Conservation (phyloP, 2,888 invertebrate genomes). For the Ectobius pallidus region DNA sequence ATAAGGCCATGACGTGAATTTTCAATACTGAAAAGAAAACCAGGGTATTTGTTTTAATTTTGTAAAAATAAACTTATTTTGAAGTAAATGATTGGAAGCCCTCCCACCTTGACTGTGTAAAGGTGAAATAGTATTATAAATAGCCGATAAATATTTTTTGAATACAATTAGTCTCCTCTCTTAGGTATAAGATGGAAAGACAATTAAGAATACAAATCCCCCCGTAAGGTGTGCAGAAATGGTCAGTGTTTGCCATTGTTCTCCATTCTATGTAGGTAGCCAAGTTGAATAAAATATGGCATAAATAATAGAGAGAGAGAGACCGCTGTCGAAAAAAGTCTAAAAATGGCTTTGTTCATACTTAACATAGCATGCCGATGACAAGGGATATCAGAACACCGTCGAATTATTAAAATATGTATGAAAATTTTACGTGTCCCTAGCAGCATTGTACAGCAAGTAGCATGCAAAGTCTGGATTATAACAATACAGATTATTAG, state of each 20-base stretch:
- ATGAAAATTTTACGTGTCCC: background rate
- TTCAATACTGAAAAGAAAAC: too few species aligned
- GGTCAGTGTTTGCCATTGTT: background rate
- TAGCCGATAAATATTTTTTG: background rate
- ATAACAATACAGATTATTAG: background rate
- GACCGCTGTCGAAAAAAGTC: background rate
- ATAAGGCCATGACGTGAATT: background rate
- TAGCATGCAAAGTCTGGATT: background rate
- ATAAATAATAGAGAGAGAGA: background rate
- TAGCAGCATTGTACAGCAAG: background rate
- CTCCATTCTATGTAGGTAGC: background rate
- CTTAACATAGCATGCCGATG: constrained; percentile 1
- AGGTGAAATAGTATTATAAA: too few species aligned
- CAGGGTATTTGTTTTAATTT: background rate
- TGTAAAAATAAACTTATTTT: background rate
- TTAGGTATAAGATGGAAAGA: constrained; percentile 5
- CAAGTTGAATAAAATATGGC: too few species aligned
- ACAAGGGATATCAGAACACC: background rate
- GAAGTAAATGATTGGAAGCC: background rate
- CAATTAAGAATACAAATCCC: constrained; percentile 35
- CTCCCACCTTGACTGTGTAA: too few species aligned
- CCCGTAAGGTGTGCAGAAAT: background rate
- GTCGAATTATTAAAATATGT: background rate
- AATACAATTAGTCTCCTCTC: background rate
- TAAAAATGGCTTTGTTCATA: background rate